A percentile compares a stretch with the other conserved stretches of the same genome.
These are phyloP conservation scores for Lysandra coridon DNA, from an alignment of 2,888 invertebrate genomes.

Conservation along the genomic window DNA sequence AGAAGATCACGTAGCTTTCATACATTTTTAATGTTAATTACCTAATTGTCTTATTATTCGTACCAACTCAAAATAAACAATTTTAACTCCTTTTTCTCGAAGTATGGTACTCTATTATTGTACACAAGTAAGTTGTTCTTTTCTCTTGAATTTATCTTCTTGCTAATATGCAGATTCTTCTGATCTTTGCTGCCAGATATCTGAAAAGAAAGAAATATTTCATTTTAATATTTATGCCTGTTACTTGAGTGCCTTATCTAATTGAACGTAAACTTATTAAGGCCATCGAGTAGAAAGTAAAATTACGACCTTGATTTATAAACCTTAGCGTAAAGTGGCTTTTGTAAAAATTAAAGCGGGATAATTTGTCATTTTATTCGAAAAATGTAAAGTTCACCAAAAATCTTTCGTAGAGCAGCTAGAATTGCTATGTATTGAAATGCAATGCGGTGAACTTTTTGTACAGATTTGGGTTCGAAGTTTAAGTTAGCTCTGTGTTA, in stretches of 20 bases:
- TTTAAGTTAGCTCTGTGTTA: too few relatives aligned
- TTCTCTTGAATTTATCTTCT: not conserved
- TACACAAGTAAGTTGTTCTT: not conserved
- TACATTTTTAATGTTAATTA: not conserved
- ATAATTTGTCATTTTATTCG: not conserved
- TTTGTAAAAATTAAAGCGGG: not conserved
- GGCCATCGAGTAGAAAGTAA: conserved; percentile 6
- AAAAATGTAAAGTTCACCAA: not conserved
- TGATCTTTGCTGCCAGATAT: conserved; percentile 16
- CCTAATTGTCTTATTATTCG: not conserved
- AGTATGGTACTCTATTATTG: not conserved
- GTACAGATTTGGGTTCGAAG: not conserved
- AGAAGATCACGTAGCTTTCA: not conserved
- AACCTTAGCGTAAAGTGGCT: not conserved
- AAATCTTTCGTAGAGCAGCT: not conserved
- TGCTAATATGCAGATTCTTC: not conserved
- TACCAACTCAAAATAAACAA: not conserved
- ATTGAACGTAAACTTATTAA: not conserved
- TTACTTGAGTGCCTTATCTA: not conserved
- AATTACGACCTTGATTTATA: not conserved
- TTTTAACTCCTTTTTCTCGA: too few relatives aligned
- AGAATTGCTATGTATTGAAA: too few relatives aligned
- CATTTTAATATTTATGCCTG: not conserved
- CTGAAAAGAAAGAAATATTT: conserved; percentile 26
- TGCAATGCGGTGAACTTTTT: not conserved